Percentiles rank a stretch among this genome's conserved stretches.
These are phyloP conservation scores for Paradoxurus hermaphroditus DNA, from an alignment of 2,113 vertebrate genomes.

Conservation along the genomic window DNA sequence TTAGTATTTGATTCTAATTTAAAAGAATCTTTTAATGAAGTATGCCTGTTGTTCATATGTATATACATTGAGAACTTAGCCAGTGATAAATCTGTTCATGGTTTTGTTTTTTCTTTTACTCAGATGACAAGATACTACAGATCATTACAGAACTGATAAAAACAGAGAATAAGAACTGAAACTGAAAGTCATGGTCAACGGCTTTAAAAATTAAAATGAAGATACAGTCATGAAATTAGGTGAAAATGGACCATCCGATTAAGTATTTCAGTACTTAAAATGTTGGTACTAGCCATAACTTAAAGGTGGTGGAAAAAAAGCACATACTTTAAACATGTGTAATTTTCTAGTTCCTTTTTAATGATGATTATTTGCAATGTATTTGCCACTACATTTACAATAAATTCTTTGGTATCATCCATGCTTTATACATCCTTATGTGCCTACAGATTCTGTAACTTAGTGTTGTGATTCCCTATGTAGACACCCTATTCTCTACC, in stretches of 20 bases:
- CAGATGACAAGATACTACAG: slow-evolving; percentile 93
- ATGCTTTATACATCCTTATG: not conserved
- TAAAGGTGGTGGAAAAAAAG: slow-evolving; percentile 40
- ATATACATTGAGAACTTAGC: not conserved
- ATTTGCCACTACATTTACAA: slow-evolving; percentile 72
- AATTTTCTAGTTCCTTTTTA: slow-evolving; percentile 68
- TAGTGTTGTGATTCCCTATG: not conserved
- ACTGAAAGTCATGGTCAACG: not conserved
- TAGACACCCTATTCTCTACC: not conserved
- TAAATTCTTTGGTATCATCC: slow-evolving; percentile 76
- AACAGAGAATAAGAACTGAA: slow-evolving; percentile 84
- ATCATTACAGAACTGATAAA: slow-evolving; percentile 94
- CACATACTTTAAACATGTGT: slow-evolving; percentile 72
- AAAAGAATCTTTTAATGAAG: not conserved
- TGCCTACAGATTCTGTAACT: not conserved
- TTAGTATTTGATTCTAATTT: slow-evolving; percentile 12
- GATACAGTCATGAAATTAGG: not conserved
- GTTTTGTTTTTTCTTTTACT: slow-evolving; percentile 42
- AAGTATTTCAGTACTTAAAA: slow-evolving; percentile 61
- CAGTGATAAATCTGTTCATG: not conserved
- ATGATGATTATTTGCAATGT: slow-evolving; percentile 40
- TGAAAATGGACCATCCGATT: slow-evolving; percentile 16
- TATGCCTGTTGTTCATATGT: not conserved
- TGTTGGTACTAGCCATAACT: slow-evolving; percentile 27
- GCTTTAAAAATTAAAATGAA: slow-evolving; percentile 53